A percentile compares a stretch with the other conserved stretches of the same genome.
Evolutionary conservation across 2,113 vertebrate species (phyloP).

Genomic region (Oreochromis aureus): DNA sequence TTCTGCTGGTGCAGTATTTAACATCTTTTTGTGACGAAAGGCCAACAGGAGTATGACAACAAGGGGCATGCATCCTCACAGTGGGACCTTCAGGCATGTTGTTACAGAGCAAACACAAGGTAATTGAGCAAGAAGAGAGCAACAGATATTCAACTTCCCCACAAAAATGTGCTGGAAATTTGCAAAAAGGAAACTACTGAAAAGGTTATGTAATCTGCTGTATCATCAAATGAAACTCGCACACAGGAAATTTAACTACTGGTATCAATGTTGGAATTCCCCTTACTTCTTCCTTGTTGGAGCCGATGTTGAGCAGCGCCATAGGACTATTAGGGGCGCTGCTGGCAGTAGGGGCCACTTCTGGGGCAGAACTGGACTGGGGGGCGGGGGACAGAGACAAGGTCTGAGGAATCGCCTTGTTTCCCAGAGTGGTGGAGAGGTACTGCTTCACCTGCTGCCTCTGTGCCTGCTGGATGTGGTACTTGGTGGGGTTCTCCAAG

Average conservation of each 20-base stretch:
- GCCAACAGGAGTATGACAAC: conserved; percentile 7
- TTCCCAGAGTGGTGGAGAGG: conserved; percentile 82
- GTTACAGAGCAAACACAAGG: conserved; percentile 34
- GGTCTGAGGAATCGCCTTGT: conserved; percentile 74
- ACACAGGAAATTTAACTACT: not conserved
- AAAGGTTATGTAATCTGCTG: conserved; percentile 11
- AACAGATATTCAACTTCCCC: conserved; percentile 25
- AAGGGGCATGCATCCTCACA: conserved; percentile 24
- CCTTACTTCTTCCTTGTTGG: conserved; percentile 83
- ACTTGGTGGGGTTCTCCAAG: conserved; percentile 84
- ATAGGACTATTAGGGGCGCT: conserved; percentile 85
- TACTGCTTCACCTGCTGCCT: conserved; percentile 87
- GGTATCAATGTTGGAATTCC: not conserved
- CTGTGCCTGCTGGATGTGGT: conserved; percentile 84
- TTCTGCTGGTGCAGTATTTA: conserved; percentile 60
- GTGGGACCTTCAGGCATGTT: conserved; percentile 6
- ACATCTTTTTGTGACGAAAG: conserved; percentile 61
- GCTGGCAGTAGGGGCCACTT: conserved; percentile 62
- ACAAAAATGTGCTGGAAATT: not conserved
- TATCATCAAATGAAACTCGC: not conserved
- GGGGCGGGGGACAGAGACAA: conserved; percentile 63
- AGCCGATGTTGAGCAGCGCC: conserved; percentile 83
- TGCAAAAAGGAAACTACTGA: not conserved
- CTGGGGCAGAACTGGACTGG: conserved; percentile 71
- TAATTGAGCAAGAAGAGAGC: conserved; percentile 34